A percentile compares a stretch with the other conserved stretches of the same genome.
Conservation (phyloP, 1,140 invertebrate species). For the Contarinia nasturtii region DNA sequence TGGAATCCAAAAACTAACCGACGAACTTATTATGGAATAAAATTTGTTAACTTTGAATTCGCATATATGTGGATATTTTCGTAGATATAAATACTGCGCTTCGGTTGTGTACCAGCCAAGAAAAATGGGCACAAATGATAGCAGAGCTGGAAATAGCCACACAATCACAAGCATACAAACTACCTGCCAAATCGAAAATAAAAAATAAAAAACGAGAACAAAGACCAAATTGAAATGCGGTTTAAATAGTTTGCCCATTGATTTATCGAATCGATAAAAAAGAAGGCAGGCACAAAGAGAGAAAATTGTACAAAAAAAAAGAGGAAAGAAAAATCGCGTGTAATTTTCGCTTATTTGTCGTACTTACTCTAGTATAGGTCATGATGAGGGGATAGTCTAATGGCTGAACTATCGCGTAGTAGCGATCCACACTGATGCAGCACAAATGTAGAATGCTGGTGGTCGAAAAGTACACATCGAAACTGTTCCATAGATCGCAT, state of each 20-base stretch:
- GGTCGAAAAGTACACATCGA: slow-evolving; percentile 21
- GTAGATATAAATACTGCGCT: slow-evolving; percentile 52
- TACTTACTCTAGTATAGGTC: slow-evolving; percentile 39
- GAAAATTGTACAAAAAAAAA: no score
- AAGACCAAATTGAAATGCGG: no score
- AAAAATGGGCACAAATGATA: slow-evolving; percentile 91
- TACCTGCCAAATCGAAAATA: slow-evolving; percentile 19
- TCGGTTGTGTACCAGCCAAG: slow-evolving; percentile 78
- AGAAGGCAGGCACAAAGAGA: no score
- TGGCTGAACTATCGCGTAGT: slow-evolving; percentile 78
- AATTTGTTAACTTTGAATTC: slow-evolving; percentile 74
- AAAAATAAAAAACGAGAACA: not conserved
- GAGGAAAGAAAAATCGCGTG: no score
- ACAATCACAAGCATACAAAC: slow-evolving; percentile 64
- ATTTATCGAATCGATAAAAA: no score
- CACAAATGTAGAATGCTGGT: slow-evolving; percentile 74
- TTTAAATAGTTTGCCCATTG: no score
- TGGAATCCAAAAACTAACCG: slow-evolving; percentile 92
- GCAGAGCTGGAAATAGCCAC: slow-evolving; percentile 79
- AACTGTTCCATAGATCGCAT: slow-evolving; percentile 40
- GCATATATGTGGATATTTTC: slow-evolving; percentile 55
- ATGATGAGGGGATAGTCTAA: slow-evolving; percentile 77
- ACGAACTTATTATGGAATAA: slow-evolving; percentile 79
- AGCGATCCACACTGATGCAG: slow-evolving; percentile 71
- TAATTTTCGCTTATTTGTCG: no score